Conservation (phyloP, 2,113 vertebrate genomes). For the Tringa solitaria region DNA sequence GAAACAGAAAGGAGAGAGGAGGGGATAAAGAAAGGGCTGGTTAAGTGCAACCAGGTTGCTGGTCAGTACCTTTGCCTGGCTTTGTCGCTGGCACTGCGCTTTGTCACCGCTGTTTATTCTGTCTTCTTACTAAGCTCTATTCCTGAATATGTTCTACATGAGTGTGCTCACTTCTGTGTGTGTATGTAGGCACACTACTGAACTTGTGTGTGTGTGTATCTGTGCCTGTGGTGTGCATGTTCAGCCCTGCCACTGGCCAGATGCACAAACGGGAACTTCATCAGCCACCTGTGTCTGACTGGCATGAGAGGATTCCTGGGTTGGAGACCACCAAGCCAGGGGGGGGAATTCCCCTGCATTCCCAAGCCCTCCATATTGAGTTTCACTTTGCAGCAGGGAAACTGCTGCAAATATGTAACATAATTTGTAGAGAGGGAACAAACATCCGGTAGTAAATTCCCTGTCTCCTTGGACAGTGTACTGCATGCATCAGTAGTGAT, state of each 20-base stretch:
- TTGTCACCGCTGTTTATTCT: not conserved
- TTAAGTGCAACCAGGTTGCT: not conserved
- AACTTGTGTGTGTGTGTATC: not conserved
- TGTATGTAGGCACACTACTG: rapidly evolving
- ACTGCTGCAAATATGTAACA: not conserved
- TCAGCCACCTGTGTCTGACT: not conserved
- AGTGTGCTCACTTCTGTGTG: not conserved
- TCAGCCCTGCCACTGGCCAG: not conserved
- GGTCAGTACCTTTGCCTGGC: not conserved
- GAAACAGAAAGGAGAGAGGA: too few species aligned
- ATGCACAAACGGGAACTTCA: too few species aligned
- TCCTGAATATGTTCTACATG: not conserved
- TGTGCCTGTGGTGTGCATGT: rapidly evolving
- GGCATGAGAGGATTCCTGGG: not conserved
- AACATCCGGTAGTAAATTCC: not conserved
- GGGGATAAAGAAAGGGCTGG: not conserved
- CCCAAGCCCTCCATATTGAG: not conserved
- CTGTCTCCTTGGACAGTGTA: not conserved
- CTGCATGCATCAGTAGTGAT: not conserved
- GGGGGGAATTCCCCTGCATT: not conserved
- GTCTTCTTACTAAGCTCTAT: not conserved
- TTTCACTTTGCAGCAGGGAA: not conserved
- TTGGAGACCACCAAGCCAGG: not conserved
- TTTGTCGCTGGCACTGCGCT: not conserved
- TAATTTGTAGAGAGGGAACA: not conserved